phyloP scores from a whole-genome alignment of 1,140 invertebrate species.

The Atopsyche davidsoni region DNA sequence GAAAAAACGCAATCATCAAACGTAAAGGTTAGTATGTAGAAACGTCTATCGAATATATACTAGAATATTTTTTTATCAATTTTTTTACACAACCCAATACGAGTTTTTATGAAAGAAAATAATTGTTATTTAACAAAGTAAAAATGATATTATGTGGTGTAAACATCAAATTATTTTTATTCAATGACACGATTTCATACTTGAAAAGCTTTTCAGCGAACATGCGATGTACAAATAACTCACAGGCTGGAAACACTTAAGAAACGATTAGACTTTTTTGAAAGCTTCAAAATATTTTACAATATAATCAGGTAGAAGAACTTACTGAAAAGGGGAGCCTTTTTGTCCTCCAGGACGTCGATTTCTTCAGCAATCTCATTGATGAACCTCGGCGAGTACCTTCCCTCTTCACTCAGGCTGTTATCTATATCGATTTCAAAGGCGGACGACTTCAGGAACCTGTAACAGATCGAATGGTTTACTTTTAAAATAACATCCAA shows the following conservation, averaged over 20 bases:
- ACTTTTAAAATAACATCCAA: not conserved
- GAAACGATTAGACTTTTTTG: no score
- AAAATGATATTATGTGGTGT: no score
- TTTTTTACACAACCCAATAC: not conserved
- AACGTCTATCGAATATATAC: not conserved
- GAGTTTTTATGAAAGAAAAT: no score
- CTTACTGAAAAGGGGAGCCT: constrained; percentile 71
- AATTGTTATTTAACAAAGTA: no score
- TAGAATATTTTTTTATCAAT: not conserved
- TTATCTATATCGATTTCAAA: constrained; percentile 65
- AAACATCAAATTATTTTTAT: no score
- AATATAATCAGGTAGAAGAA: constrained; percentile 33
- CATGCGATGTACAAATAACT: no score
- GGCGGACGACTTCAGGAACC: constrained; percentile 69
- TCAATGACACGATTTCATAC: no score
- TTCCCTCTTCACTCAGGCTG: constrained; percentile 61
- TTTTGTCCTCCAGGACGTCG: constrained; percentile 72
- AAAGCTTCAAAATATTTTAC: not conserved
- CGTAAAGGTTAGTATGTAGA: no score
- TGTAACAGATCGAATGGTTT: constrained; percentile 31
- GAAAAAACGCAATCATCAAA: no score
- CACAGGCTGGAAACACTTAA: no score
- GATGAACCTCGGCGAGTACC: constrained; percentile 70
- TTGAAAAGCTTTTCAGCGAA: no score
- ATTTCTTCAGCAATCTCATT: constrained; percentile 77